Conservation (phyloP, 2,888 invertebrate species). For the Drosophila flavopinicola region DNA sequence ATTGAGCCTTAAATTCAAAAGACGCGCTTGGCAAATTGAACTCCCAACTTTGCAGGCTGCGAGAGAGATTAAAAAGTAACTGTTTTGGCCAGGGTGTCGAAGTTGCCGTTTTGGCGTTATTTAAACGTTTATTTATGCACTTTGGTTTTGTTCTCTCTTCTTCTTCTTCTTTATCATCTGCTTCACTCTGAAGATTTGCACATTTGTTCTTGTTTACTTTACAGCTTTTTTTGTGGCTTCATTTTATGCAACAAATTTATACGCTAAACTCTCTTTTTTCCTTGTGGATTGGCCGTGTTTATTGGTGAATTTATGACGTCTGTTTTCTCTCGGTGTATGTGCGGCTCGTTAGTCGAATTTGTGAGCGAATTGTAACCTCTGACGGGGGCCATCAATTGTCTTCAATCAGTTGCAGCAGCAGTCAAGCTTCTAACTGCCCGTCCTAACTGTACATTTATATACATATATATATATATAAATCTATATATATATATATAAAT, state of each 20-base stretch:
- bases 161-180: too few relatives aligned
- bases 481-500: not conserved
- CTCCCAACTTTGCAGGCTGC: constrained; percentile 22
- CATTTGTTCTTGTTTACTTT: constrained; percentile 50
- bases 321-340: constrained; percentile 22
- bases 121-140: constrained; percentile 75
- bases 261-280: constrained; percentile 50
- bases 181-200: constrained; percentile 17
- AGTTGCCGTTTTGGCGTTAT: constrained; percentile 65
- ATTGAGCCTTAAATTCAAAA: constrained; percentile 65
- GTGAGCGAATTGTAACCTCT: constrained; percentile 46
- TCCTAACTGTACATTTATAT: constrained; percentile 44
- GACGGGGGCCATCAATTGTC: constrained; percentile 63
- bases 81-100: constrained; percentile 68
- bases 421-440: constrained; percentile 18
- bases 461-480: not conserved
- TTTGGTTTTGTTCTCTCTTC: constrained; percentile 23
- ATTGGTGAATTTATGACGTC: constrained; percentile 72
- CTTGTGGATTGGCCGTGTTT: constrained; percentile 48
- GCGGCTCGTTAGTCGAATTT: constrained; percentile 67
- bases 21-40: constrained; percentile 72
- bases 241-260: constrained; percentile 71
- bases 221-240: constrained; percentile 58
- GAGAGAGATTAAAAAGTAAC: constrained; percentile 76
- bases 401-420: constrained; percentile 59